Evolutionary conservation across 2,888 invertebrate species (phyloP), one percentile per base, ranked within the genome.

Genomic region (Cylloceria caligata): DNA sequence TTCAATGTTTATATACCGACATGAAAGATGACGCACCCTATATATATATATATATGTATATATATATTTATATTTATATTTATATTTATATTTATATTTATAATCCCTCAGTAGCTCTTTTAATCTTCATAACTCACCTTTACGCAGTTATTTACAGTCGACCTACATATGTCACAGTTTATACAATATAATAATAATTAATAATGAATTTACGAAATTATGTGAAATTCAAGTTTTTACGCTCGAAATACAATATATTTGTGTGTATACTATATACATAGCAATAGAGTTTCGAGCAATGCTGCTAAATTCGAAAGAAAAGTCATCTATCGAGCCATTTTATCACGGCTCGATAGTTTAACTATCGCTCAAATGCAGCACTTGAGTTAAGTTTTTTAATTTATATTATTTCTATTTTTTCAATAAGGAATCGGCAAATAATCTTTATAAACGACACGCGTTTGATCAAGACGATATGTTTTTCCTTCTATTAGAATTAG

Each of bases 81-180:
- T 6, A 4, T 52, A 52, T 24, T 16, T 57, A 60, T 60, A 67
- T 62, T 19, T 49, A 60, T n/a, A 42, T 77, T 55, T 80, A 47
- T 78, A 80, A 80, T 83, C 68, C 68, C 75, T 73, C 24, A 47
- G 62, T 73, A 55, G 62, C 49, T 60, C 74, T 69, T 55, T 60
- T 2, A 60, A 60, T 34, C 60, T 19, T 77, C 67, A 62, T 68
- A 64, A 81, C 73, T 65, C 49, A 74, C 65, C 69, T 83, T 81
- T 85, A 80, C 80, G 80, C 67, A 72, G 30, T 75, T 84, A 84
- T 84, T 82, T 85, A 85, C 85, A 85, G 24, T 67, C 72, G 67
- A 71, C 62, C 74, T n/a, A n/a, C n/a, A n/a, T 85, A 85, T 84
- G 78, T 84, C 79, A 85, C 81, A 85, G 39, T 83, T 80, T 83